These are phyloP conservation scores for Xanthorhoe spadicearia DNA, from an alignment of 2,888 invertebrate genomes.

Conservation along the genomic window DNA sequence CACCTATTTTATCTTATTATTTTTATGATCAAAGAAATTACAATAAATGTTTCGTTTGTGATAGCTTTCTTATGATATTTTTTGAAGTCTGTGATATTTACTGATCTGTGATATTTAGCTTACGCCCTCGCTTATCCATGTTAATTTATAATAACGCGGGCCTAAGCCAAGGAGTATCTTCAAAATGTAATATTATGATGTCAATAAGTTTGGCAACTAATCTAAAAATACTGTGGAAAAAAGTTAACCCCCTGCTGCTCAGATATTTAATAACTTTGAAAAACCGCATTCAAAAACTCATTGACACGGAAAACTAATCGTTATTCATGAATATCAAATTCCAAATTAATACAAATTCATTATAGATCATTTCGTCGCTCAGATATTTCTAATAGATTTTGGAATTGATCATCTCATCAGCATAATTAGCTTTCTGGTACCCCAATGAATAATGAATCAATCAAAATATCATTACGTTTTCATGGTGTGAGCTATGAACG, in stretches of 20 bases:
- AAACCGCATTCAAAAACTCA: background rate
- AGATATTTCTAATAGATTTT: constrained; percentile 25
- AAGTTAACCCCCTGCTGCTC: background rate
- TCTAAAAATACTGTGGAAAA: background rate
- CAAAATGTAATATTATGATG: too few species aligned
- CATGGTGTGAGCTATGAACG: constrained; percentile 46
- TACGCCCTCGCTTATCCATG: too few species aligned
- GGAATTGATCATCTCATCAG: constrained; percentile 53
- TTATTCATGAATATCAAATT: constrained; percentile 23
- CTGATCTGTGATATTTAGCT: too few species aligned
- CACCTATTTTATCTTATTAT: too few species aligned
- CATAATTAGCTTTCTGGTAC: constrained; percentile 64
- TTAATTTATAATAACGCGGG: too few species aligned
- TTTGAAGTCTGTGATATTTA: too few species aligned
- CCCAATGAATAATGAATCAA: constrained; percentile 70
- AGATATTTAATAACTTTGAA: background rate
- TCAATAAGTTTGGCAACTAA: background rate
- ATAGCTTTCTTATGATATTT: too few species aligned
- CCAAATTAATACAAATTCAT: constrained; percentile 16
- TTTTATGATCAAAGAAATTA: too few species aligned
- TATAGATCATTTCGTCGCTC: constrained; percentile 25
- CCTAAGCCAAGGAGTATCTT: too few species aligned
- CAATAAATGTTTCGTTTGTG: too few species aligned
- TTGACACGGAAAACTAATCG: constrained; percentile 28
- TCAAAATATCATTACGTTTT: constrained; percentile 67